Evolutionary conservation across 2,888 invertebrate genomes (phyloP), one percentile per base, ranked within the genome.

Genomic region (Ethmia dodecea): DNA sequence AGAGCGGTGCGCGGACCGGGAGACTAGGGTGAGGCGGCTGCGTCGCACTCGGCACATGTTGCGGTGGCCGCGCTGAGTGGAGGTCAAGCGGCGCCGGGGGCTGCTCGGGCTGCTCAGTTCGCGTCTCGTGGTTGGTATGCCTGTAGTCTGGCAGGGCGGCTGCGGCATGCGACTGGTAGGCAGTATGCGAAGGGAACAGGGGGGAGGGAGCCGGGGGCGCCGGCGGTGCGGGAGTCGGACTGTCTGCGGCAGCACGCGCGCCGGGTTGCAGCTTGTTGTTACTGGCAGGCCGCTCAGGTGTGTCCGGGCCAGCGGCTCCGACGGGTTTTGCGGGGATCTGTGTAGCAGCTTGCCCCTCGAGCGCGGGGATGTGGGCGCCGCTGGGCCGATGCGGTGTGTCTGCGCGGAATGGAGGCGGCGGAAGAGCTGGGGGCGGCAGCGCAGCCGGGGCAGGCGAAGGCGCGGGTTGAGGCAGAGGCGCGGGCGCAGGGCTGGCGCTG

Each of bases 391-490:
- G 77, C 24, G 79, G 79, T 10, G 79, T 72, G 56, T 81, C 81
- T 52, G 77, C 77, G 71, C 89, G 88, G 72, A 89, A 90, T 49
- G 89, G 88, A 53, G 89, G 89, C 55, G 90, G 90, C 46, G 89
- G 90, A 49, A 89, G 83, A 49, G 89, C 89, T 54, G 90, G 89
- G 53, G 90, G 89, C 44, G 90, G 90, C 54, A 90, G 81, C 50
- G 89, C 88, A 56, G 92, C 91, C 55, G 92, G 91, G 60, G 92
- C 92, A 54, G 92, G 91, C 56, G 91, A 90, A 42, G 92, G 91
- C 49, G 88, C 88, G 48, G 92, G 91, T 53, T 89, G 89, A 49
- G 90, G 90, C 52, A 91, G 89, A 50, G 92, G 90, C 54, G 89
- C 89, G 53, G 90, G 89, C 62, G 89, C 89, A 42, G 90, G 89